phyloP scores from a whole-genome alignment of 2,888 invertebrate genomes.

The Ariolimax columbianus region DNA sequence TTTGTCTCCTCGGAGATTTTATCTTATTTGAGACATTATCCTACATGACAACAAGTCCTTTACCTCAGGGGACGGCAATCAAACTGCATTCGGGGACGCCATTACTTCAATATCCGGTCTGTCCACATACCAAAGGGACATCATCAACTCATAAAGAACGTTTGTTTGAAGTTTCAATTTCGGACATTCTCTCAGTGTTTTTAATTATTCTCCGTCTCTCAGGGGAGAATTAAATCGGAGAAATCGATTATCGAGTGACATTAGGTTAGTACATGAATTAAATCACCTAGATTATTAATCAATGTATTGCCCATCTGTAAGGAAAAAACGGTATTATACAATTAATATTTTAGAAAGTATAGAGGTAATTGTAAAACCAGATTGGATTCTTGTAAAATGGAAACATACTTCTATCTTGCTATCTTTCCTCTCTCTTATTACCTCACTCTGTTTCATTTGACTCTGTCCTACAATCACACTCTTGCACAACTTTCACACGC shows the following conservation, averaged over 20 bases:
- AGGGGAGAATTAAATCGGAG: not conserved
- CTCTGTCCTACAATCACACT: too few relatives aligned
- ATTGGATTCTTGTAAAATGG: too few relatives aligned
- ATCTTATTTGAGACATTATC: conserved; percentile 27
- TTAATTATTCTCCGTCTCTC: not conserved
- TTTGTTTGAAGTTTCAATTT: conserved; percentile 6
- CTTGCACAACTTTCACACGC: too few relatives aligned
- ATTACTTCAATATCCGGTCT: conserved; percentile 19
- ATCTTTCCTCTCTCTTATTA: too few relatives aligned
- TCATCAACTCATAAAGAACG: conserved; percentile 2
- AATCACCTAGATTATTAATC: not conserved
- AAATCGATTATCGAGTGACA: not conserved
- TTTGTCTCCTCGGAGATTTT: not conserved
- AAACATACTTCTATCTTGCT: too few relatives aligned
- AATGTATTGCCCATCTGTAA: not conserved
- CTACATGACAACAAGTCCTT: conserved; percentile 8
- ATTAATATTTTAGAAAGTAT: not conserved
- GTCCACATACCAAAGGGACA: conserved; percentile 7
- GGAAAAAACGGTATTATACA: not conserved
- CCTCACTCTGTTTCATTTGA: too few relatives aligned
- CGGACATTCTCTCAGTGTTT: not conserved
- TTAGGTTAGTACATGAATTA: not conserved
- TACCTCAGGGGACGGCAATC: not conserved
- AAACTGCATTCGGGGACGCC: conserved; percentile 23
- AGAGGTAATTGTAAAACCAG: not conserved